Evolutionary conservation across 2,888 invertebrate genomes (phyloP).

Genomic region (Eupithecia insigniata): DNA sequence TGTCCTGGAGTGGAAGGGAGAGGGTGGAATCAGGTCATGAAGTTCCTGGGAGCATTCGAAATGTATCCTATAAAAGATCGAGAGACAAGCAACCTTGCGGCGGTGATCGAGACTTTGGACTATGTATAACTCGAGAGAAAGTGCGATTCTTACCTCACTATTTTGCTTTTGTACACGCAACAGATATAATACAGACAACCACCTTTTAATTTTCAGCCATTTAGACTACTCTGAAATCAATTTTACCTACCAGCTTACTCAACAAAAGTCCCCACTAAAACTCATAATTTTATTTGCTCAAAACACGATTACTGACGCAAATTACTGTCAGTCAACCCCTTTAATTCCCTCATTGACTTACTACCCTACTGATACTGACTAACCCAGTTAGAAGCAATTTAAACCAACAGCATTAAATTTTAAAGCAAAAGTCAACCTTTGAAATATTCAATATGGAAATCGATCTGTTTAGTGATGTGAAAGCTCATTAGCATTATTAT

Average conservation of each 20-base stretch:
- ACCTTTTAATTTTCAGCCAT: neutral
- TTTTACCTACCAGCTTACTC: neutral
- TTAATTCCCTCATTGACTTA: conserved; percentile 23
- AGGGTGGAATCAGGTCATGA: too few species aligned
- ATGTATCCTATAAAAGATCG: too few species aligned
- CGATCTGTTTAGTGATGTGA: conserved; percentile 46
- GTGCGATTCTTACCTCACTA: too few species aligned
- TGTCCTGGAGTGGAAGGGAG: too few species aligned
- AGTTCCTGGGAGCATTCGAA: too few species aligned
- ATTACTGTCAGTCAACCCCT: conserved; percentile 20
- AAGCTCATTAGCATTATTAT: conserved; percentile 40
- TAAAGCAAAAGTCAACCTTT: conserved; percentile 37
- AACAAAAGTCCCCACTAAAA: neutral
- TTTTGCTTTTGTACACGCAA: neutral
- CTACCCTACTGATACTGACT: conserved; percentile 35
- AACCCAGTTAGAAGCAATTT: neutral
- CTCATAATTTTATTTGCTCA: conserved; percentile 7
- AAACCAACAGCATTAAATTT: conserved; percentile 39
- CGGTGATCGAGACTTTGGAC: too few species aligned
- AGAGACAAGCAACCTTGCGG: too few species aligned
- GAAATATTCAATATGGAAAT: conserved; percentile 48
- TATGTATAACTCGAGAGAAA: too few species aligned
- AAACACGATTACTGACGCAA: neutral
- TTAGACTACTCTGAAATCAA: neutral
- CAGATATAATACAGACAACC: neutral